phyloP scores from a whole-genome alignment of 2,113 vertebrate genomes.

The Thalassarche chlororhynchos region DNA sequence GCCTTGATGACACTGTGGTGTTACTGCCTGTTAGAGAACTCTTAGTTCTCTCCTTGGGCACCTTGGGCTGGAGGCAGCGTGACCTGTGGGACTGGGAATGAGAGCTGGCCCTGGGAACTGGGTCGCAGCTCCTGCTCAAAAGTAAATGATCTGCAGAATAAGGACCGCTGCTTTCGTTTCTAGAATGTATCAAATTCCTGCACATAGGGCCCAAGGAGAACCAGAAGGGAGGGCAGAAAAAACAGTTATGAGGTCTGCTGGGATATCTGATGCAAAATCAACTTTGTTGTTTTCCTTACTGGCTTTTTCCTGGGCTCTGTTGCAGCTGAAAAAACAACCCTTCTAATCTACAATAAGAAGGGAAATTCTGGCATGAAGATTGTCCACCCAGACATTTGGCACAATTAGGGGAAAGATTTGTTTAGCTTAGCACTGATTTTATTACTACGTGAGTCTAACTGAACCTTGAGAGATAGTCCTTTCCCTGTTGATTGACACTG shows the following conservation, averaged over 20 bases:
- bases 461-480: slow-evolving; percentile 48
- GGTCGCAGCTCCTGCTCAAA: not conserved
- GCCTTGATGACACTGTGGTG: not conserved
- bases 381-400: slow-evolving; percentile 75
- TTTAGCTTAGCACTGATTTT: slow-evolving; percentile 72
- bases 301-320: slow-evolving; percentile 73
- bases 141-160: not conserved
- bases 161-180: slow-evolving; percentile 47
- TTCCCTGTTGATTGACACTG: slow-evolving; percentile 32
- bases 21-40: not conserved
- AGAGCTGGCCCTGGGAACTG: not conserved
- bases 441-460: slow-evolving; percentile 56
- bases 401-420: slow-evolving; percentile 71
- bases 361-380: slow-evolving; percentile 69
- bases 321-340: slow-evolving; percentile 79
- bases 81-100: not conserved
- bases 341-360: slow-evolving; percentile 75
- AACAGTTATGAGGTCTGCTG: slow-evolving; percentile 48
- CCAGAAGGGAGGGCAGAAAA: slow-evolving; percentile 63
- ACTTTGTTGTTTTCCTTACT: slow-evolving; percentile 72
- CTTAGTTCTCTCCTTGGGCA: not conserved
- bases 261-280: slow-evolving; percentile 73
- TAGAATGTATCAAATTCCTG: slow-evolving; percentile 57
- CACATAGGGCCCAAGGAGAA: slow-evolving; percentile 32
- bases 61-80: not conserved